Evolutionary conservation across 2,888 invertebrate genomes (phyloP).

Genomic region (Phanerotoma sp.): DNA sequence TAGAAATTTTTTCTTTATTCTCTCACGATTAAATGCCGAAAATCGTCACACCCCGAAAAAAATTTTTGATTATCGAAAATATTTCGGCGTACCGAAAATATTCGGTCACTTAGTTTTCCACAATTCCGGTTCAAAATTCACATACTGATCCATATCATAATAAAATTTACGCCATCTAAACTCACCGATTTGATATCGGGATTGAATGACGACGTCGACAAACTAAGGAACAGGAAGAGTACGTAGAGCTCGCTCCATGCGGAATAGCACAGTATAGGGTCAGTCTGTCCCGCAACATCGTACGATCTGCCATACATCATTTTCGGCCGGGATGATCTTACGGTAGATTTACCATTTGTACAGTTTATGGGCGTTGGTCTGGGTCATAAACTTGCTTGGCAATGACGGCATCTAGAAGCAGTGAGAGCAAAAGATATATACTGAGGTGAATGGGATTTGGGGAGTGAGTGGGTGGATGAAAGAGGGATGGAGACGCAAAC

Average conservation of each 20-base stretch:
- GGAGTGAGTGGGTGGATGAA: no score
- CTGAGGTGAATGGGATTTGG: not conserved
- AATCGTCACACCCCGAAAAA: no score
- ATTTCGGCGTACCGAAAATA: no score
- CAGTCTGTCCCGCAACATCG: conserved; percentile 14
- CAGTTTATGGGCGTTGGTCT: conserved; percentile 58
- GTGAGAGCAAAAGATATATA: conserved; percentile 32
- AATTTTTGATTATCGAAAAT: no score
- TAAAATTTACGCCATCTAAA: not conserved
- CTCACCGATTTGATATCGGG: no score
- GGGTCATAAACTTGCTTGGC: conserved; percentile 58
- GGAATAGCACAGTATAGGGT: conserved; percentile 21
- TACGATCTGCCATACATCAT: conserved; percentile 56
- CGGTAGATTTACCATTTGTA: conserved; percentile 58
- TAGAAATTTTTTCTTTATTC: no score
- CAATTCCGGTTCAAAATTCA: not conserved
- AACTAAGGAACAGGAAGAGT: conserved; percentile 8
- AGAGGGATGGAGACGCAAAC: not conserved
- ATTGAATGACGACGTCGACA: no score
- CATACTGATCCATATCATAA: not conserved
- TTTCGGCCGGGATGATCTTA: conserved; percentile 58
- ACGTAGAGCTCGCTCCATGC: not conserved
- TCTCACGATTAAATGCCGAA: no score
- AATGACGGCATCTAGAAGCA: conserved; percentile 52
- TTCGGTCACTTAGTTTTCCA: no score